These are phyloP conservation scores for Salticus scenicus DNA, from an alignment of 2,888 invertebrate species.

Conservation along the genomic window DNA sequence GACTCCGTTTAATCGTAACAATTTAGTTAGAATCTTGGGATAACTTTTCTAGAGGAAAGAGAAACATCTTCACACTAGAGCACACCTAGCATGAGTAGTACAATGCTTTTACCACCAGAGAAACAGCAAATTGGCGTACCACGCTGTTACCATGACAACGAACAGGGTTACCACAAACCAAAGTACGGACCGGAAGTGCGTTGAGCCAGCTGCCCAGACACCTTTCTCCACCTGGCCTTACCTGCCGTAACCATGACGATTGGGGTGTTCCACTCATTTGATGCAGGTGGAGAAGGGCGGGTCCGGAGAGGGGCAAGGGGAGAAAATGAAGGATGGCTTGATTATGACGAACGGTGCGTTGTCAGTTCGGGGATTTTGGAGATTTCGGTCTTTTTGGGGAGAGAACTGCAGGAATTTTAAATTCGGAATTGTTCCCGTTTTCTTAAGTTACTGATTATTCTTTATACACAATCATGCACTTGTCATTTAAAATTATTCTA, in stretches of 20 bases:
- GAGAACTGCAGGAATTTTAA: no score
- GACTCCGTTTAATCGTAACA: no score
- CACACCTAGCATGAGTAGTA: not conserved
- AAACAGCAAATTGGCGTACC: conserved; percentile 53
- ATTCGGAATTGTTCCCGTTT: no score
- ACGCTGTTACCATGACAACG: conserved; percentile 46
- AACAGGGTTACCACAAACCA: conserved; percentile 49
- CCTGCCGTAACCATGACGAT: conserved; percentile 57
- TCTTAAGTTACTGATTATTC: no score
- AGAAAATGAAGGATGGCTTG: conserved; percentile 2
- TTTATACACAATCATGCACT: no score
- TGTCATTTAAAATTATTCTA: no score
- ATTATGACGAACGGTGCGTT: conserved; percentile 3
- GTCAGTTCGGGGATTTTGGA: not conserved
- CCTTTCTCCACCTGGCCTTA: conserved; percentile 61
- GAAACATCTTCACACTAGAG: no score
- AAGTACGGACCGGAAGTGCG: conserved; percentile 62
- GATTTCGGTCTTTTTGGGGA: not conserved
- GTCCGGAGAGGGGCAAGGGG: not conserved
- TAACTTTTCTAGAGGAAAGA: no score
- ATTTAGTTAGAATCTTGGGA: no score
- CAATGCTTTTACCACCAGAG: no score
- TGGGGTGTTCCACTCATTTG: conserved; percentile 19
- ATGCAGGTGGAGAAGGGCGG: conserved; percentile 13
- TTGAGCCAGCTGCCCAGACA: conserved; percentile 66